Conservation (phyloP, 2,797 vertebrate species). For the Spinus olivaceus region DNA sequence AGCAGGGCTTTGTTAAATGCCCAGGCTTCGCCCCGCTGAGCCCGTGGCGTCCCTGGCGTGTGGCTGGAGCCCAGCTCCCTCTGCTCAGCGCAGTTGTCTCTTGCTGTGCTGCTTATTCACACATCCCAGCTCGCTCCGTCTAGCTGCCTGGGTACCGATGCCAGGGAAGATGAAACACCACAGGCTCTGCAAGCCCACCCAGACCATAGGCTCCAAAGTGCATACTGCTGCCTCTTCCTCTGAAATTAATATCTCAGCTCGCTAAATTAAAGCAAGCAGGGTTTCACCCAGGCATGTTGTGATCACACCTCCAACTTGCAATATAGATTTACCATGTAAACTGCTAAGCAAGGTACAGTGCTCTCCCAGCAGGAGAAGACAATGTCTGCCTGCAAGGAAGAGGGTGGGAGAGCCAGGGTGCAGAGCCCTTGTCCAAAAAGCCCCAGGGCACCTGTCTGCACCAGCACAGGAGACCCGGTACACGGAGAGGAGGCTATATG, state of each 20-base stretch:
- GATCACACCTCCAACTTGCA: slow-evolving; percentile 63
- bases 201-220: slow-evolving; percentile 52
- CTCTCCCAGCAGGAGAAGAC: slow-evolving; percentile 54
- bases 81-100: not conserved
- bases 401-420: not conserved
- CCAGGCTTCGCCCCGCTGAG: not conserved
- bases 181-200: slow-evolving; percentile 41
- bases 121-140: slow-evolving; percentile 32
- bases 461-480: not conserved
- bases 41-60: not conserved
- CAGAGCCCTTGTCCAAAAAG: not conserved
- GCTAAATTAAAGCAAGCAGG: slow-evolving; percentile 54
- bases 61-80: slow-evolving; percentile 12
- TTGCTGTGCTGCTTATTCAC: slow-evolving; percentile 46
- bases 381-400: slow-evolving; percentile 6
- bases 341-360: slow-evolving; percentile 57
- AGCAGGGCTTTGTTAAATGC: not conserved
- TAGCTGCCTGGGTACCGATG: slow-evolving; percentile 22
- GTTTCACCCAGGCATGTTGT: slow-evolving; percentile 63
- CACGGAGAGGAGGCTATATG: rapidly evolving
- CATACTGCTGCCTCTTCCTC: slow-evolving; percentile 26
- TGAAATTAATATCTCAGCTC: slow-evolving; percentile 65
- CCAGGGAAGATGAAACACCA: slow-evolving; percentile 38
- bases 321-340: slow-evolving; percentile 58
- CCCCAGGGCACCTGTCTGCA: not conserved